Evolutionary conservation across 2,888 invertebrate genomes (phyloP).

Genomic region (Pandemis cinnamomeana): DNA sequence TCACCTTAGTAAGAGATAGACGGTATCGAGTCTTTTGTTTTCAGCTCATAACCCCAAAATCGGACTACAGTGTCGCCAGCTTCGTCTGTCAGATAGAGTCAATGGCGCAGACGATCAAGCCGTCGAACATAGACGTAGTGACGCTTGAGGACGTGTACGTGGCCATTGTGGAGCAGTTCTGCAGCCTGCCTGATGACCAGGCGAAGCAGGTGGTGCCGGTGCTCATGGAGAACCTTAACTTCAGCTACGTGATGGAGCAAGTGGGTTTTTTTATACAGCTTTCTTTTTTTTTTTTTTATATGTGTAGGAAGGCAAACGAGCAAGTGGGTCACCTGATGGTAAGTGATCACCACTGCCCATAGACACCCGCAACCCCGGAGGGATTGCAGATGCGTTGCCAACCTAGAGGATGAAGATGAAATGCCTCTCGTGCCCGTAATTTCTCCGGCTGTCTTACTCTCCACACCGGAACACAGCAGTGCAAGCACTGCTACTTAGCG

Average conservation of each 20-base stretch:
- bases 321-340: too few relatives aligned
- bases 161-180: slow-evolving; percentile 76
- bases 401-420: too few relatives aligned
- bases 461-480: too few relatives aligned
- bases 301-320: too few relatives aligned
- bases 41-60: slow-evolving; percentile 63
- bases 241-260: slow-evolving; percentile 62
- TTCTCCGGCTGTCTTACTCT: too few relatives aligned
- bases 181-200: slow-evolving; percentile 68
- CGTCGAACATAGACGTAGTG: slow-evolving; percentile 58
- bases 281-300: too few relatives aligned
- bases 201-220: slow-evolving; percentile 70
- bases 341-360: too few relatives aligned
- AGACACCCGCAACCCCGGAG: too few relatives aligned
- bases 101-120: slow-evolving; percentile 61
- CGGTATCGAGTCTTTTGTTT: background rate
- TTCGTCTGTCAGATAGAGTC: slow-evolving; percentile 67
- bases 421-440: too few relatives aligned
- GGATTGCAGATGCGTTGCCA: too few relatives aligned
- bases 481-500: too few relatives aligned
- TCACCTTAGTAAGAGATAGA: too few relatives aligned
- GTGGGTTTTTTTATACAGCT: slow-evolving; percentile 48
- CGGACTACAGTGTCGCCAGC: slow-evolving; percentile 56
- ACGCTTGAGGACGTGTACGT: slow-evolving; percentile 64
- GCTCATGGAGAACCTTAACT: slow-evolving; percentile 76